Conservation (phyloP, 2,888 invertebrate genomes). For the Melolontha melolontha region DNA sequence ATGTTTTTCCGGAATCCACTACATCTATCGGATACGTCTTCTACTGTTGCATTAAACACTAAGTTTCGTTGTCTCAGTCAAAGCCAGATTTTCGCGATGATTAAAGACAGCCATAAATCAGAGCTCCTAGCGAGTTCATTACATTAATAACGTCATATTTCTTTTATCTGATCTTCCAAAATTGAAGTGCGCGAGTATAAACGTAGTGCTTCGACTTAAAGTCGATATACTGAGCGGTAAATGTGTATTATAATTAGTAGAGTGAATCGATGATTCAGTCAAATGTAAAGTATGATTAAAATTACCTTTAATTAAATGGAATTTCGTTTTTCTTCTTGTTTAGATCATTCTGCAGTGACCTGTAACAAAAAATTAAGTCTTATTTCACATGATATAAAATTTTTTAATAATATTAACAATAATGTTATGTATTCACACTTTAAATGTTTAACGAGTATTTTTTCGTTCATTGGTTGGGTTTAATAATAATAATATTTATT, state of each 20-base stretch:
- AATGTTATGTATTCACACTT: too few species aligned
- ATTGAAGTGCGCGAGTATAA: slow-evolving; percentile 23
- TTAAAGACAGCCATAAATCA: slow-evolving; percentile 52
- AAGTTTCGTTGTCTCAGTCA: slow-evolving; percentile 48
- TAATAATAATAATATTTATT: too few species aligned
- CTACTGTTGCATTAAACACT: slow-evolving; percentile 27
- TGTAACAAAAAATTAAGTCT: slow-evolving; percentile 21
- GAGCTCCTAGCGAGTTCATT: slow-evolving; percentile 51
- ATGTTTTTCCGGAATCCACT: slow-evolving; percentile 11
- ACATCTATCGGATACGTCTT: slow-evolving; percentile 21
- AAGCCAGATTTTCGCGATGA: slow-evolving; percentile 49
- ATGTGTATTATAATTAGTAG: slow-evolving; percentile 14
- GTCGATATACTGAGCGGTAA: slow-evolving; percentile 32
- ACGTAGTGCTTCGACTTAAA: slow-evolving; percentile 31
- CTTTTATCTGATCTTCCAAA: slow-evolving; percentile 44
- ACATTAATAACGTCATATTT: slow-evolving; percentile 53
- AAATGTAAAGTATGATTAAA: not conserved
- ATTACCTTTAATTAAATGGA: slow-evolving; percentile 19
- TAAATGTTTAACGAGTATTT: too few species aligned
- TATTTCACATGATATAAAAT: too few species aligned
- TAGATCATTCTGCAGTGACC: slow-evolving; percentile 26
- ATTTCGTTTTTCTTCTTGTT: slow-evolving; percentile 8
- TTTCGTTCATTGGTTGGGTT: too few species aligned
- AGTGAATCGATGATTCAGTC: too few species aligned
- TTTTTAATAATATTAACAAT: too few species aligned